Evolutionary conservation across 2,888 invertebrate species (phyloP).

Genomic region (Dicyrtoma fusca): DNA sequence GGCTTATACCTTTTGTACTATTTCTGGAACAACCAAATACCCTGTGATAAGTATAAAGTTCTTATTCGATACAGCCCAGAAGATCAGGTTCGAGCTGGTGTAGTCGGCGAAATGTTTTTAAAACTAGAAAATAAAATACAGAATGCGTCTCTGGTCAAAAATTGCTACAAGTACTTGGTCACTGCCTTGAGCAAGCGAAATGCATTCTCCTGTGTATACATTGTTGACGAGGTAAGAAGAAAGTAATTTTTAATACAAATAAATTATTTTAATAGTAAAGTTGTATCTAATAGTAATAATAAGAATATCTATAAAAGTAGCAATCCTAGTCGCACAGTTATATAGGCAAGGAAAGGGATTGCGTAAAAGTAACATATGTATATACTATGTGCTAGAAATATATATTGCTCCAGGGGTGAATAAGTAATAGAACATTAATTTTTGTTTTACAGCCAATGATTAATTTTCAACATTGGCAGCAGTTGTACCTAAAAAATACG

Average conservation of each 20-base stretch:
- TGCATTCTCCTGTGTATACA: constrained; percentile 20
- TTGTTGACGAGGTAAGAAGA: constrained; percentile 36
- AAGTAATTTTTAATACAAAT: too few relatives aligned
- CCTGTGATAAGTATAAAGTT: constrained; percentile 20
- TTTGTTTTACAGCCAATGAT: constrained; percentile 14
- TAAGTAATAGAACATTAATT: too few relatives aligned
- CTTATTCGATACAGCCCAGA: constrained; percentile 18
- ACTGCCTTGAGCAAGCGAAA: constrained; percentile 13
- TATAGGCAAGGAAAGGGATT: too few relatives aligned
- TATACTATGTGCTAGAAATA: too few relatives aligned
- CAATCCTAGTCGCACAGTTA: too few relatives aligned
- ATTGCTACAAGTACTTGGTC: constrained; percentile 15
- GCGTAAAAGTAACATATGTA: too few relatives aligned
- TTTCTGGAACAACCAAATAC: constrained; percentile 30
- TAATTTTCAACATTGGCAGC: constrained; percentile 12
- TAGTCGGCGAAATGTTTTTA: constrained; percentile 9
- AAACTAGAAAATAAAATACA: constrained; percentile 10
- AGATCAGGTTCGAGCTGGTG: constrained; percentile 7
- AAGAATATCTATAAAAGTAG: too few relatives aligned
- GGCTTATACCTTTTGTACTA: constrained; percentile 33
- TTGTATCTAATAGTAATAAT: too few relatives aligned
- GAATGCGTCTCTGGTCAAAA: neutral
- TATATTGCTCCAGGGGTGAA: constrained; percentile 29
- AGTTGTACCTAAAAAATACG: constrained; percentile 22
- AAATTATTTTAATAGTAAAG: too few relatives aligned